These are phyloP conservation scores for Campoletis sonorensis DNA, from an alignment of 1,140 invertebrate species.

Conservation along the genomic window DNA sequence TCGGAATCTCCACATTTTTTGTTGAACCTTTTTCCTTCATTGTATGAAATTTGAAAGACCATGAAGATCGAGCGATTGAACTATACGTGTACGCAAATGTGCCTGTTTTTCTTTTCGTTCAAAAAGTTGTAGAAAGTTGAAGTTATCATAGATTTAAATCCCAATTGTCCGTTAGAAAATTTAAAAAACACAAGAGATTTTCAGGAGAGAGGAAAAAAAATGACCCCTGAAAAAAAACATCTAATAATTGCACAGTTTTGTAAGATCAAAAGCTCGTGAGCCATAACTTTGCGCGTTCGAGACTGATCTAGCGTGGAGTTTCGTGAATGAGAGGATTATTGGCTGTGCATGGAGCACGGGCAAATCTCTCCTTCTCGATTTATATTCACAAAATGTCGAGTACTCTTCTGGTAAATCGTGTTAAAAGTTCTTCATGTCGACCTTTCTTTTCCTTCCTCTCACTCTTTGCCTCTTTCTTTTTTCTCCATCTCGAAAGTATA, in stretches of 20 bases:
- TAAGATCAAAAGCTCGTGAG: constrained; percentile 3
- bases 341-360: neutral
- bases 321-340: neutral
- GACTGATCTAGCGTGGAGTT: neutral
- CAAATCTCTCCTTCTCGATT: neutral
- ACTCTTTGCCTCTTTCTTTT: neutral
- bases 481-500: neutral
- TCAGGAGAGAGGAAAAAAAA: too few species aligned
- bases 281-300: neutral
- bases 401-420: neutral
- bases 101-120: too few species aligned
- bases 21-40: too few species aligned
- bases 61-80: too few species aligned
- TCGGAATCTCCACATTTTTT: too few species aligned
- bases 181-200: too few species aligned
- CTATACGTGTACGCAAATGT: too few species aligned
- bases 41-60: too few species aligned
- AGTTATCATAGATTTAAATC: too few species aligned
- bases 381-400: constrained; percentile 8
- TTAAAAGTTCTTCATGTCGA: neutral
- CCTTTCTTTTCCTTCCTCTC: neutral
- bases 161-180: too few species aligned
- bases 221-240: too few species aligned
- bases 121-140: too few species aligned
- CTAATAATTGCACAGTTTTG: neutral